Evolutionary conservation across 2,888 invertebrate genomes (phyloP).

Genomic region (Gryllus longicercus): DNA sequence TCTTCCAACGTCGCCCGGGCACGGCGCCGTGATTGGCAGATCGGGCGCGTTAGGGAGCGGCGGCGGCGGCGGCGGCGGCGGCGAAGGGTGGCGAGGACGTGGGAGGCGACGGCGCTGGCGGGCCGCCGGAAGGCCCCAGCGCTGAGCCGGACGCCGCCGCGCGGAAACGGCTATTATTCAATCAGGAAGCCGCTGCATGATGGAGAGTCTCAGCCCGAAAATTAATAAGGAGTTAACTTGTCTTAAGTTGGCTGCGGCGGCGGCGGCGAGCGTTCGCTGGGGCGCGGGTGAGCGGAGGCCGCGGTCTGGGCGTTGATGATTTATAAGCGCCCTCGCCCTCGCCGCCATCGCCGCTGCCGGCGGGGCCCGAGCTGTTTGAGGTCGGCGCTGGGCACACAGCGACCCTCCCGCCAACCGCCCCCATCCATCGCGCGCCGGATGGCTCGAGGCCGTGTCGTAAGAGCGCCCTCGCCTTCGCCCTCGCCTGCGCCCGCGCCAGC

Average conservation of each 20-base stretch:
- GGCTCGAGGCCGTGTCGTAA: neutral
- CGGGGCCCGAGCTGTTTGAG: neutral
- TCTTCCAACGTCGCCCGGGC: too few relatives aligned
- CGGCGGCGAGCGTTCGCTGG: neutral
- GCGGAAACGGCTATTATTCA: slow-evolving; percentile 6
- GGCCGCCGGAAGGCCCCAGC: neutral
- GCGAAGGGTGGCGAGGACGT: neutral
- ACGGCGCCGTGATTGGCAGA: too few relatives aligned
- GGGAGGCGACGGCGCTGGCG: neutral
- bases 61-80: neutral
- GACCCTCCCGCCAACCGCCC: neutral
- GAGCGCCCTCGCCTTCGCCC: neutral
- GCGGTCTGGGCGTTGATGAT: neutral
- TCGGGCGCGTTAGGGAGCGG: neutral
- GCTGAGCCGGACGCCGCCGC: slow-evolving; percentile 6
- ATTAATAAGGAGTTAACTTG: slow-evolving; percentile 2
- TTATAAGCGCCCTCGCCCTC: neutral
- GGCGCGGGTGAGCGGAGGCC: neutral
- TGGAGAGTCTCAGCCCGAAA: neutral
- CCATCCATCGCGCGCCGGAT: neutral
- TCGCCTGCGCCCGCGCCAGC: too few relatives aligned
- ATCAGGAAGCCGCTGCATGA: slow-evolving; percentile 1
- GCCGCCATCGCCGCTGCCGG: neutral
- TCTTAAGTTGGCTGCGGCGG: slow-evolving; percentile 17
- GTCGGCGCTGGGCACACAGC: neutral